Evolutionary conservation across 2,888 invertebrate species (phyloP), one percentile per base, ranked within the genome.

Genomic region (Julus scanicus): DNA sequence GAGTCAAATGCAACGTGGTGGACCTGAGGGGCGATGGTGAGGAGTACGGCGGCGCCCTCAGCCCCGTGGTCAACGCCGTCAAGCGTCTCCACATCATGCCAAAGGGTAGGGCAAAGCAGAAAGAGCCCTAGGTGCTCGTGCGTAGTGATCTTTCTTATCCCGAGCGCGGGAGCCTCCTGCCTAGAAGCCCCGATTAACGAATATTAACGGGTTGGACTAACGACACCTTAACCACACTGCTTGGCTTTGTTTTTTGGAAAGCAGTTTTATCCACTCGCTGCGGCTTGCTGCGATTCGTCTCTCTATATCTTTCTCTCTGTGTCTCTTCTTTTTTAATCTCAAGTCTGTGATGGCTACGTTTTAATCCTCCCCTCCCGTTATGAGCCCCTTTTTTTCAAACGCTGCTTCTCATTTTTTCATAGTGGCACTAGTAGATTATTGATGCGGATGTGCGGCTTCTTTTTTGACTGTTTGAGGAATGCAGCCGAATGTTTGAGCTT

Each of bases 41-140:
- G 13, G 83, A 40, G 17, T 86, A 44, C 17, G 88, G 40, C 44
- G 49, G 63, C 63, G 53, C 49, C 39, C 84, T 86, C 40, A 88
- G 88, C 86, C 88, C 88, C 5, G 88, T 88, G 40, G 57, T 44
- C 85, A 88, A 48, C 85, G 86, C 44, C 86, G 86, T 88, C 53
- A 13, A n/a, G 83, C 49, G 88, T 1, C 88, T 85, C 17, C 39
- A 80, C 80, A 40, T 80, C 87, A 17, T 44, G 49, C 87, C 87
- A 39, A 87, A 87, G 87, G 87, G 87, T 87, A 87, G 80, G 71
- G 29, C 71, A 29, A 5, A 8, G 63, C 63, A 20, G 63, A 63
- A 53, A 63, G 63, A 63, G 63, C 63, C 53, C 63, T 29, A 29
- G 71, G 29, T 71, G 71, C 71, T 71, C 71, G 29, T 29, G 6